phyloP scores from a whole-genome alignment of 2,113 vertebrate species.

The Neopipo cinnamomea region DNA sequence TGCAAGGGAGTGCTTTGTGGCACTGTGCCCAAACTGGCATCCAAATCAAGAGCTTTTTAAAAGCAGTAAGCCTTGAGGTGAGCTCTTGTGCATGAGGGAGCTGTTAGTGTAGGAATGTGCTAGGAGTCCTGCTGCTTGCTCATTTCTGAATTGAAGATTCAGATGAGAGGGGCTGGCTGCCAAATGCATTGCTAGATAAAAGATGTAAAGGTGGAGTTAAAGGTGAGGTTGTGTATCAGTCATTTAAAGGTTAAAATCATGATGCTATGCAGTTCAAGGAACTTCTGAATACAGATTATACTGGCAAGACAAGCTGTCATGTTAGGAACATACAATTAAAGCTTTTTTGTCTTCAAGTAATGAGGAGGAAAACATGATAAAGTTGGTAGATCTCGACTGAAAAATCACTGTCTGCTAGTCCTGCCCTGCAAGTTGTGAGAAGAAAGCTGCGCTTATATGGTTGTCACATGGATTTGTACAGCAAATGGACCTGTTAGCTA shows the following conservation, averaged over 20 bases:
- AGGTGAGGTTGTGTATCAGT: neutral
- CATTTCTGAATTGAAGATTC: neutral
- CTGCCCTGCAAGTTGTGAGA: neutral
- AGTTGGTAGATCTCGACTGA: neutral
- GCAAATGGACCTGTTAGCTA: neutral
- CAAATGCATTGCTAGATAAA: neutral
- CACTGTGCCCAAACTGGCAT: fast-evolving
- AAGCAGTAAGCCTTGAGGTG: neutral
- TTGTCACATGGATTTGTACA: neutral
- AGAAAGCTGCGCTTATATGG: neutral
- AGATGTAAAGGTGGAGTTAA: neutral
- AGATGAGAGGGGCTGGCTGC: neutral
- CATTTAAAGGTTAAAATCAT: neutral
- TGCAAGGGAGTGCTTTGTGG: neutral
- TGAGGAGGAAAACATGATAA: neutral
- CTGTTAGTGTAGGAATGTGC: neutral
- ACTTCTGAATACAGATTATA: neutral
- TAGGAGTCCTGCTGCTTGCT: neutral
- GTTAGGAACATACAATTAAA: neutral
- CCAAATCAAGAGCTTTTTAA: neutral
- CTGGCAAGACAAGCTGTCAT: neutral
- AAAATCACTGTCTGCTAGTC: neutral
- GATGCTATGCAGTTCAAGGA: neutral
- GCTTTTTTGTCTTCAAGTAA: neutral
- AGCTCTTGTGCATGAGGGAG: neutral